Evolutionary conservation across 2,888 invertebrate species (phyloP).

Genomic region (Anodontia alba): DNA sequence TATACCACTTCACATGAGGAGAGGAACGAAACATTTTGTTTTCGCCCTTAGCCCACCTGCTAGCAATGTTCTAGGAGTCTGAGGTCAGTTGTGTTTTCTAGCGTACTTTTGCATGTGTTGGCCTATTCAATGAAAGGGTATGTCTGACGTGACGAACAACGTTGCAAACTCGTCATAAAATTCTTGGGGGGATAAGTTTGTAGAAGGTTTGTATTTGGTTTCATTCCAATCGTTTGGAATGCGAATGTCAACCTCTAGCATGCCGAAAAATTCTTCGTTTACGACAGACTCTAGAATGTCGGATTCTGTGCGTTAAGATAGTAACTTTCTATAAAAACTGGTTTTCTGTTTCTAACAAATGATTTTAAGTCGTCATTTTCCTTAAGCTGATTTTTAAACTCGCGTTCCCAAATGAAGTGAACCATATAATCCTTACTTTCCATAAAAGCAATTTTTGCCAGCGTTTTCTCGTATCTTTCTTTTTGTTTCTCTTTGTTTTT

Average conservation of each 20-base stretch:
- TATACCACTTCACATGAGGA: not conserved
- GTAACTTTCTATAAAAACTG: not conserved
- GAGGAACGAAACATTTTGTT: not conserved
- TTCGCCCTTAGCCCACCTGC: not conserved
- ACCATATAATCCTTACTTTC: not conserved
- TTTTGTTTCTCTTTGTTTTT: not conserved
- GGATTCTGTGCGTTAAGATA: not conserved
- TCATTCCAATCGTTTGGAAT: not conserved
- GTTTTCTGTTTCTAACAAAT: not conserved
- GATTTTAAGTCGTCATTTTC: not conserved
- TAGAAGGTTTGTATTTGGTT: not conserved
- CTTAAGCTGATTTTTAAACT: not conserved
- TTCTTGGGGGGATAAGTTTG: not conserved
- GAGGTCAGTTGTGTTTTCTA: not conserved
- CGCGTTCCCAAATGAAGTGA: not conserved
- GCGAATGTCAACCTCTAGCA: not conserved
- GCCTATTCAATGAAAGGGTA: not conserved
- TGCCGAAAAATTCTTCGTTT: not conserved
- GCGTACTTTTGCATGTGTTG: not conserved
- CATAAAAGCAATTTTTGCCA: not conserved
- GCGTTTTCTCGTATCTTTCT: not conserved
- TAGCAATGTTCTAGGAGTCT: not conserved
- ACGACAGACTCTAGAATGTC: not conserved
- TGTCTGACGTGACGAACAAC: not conserved
- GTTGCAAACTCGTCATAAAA: not conserved